A percentile compares a stretch with the other conserved stretches of the same genome.
Conservation (phyloP, 23 tunicate species). For the Halocynthia aurantium region DNA sequence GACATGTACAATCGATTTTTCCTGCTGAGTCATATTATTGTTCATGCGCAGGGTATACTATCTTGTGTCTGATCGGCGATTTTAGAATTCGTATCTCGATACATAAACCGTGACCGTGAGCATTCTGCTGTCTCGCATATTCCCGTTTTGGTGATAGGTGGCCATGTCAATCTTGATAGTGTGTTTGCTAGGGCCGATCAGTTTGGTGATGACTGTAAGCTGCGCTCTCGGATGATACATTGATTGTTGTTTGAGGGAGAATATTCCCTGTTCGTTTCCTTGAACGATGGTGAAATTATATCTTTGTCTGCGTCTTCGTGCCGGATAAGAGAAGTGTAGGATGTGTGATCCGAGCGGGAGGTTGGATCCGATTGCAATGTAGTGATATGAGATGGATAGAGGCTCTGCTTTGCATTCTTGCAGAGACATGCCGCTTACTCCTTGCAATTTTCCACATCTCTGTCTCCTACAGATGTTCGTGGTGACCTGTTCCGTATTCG, state of each 20-base stretch:
- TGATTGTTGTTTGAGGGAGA: conserved; percentile 57
- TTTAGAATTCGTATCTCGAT: conserved; percentile 59
- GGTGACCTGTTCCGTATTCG: conserved; percentile 19
- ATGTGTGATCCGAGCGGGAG: conserved; percentile 30
- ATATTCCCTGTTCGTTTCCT: conserved; percentile 45
- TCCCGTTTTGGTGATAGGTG: conserved; percentile 61
- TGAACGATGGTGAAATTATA: conserved; percentile 59
- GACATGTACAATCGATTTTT: too few species aligned
- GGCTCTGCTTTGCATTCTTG: conserved; percentile 47
- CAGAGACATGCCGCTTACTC: neutral
- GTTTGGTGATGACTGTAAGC: conserved; percentile 24
- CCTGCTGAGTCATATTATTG: too few species aligned
- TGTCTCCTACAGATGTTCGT: conserved; percentile 76
- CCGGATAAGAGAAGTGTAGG: conserved; percentile 47
- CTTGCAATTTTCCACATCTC: conserved; percentile 44
- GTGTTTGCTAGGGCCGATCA: conserved; percentile 59
- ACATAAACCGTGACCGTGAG: conserved; percentile 55
- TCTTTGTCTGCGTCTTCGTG: conserved; percentile 62
- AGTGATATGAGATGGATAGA: conserved; percentile 65
- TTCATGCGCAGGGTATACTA: neutral
- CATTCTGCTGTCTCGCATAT: conserved; percentile 83
- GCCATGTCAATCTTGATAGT: conserved; percentile 72
- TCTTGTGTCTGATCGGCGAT: neutral
- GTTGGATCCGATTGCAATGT: conserved; percentile 58
- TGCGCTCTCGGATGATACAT: conserved; percentile 55